Evolutionary conservation across 2,113 vertebrate species (phyloP).

Genomic region (Anseranas semipalmata): DNA sequence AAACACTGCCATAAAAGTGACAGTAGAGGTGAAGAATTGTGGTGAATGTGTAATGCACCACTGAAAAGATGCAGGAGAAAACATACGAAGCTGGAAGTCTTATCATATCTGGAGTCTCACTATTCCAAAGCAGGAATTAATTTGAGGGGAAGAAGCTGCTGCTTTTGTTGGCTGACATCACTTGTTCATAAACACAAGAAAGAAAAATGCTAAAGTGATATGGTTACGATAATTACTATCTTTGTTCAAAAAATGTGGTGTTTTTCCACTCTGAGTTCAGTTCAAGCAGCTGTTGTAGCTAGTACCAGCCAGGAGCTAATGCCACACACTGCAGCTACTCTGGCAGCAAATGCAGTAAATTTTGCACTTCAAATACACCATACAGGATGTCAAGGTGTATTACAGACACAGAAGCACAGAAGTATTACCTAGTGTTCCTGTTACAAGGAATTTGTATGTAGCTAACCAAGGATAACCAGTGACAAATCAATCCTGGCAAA

Average conservation of each 20-base stretch:
- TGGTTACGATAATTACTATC: slow-evolving; percentile 15
- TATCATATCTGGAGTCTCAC: not conserved
- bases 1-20: slow-evolving; percentile 49
- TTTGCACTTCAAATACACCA: not conserved
- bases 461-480: not conserved
- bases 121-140: not conserved
- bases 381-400: not conserved
- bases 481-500: not conserved
- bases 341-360: not conserved
- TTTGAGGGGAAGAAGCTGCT: slow-evolving; percentile 23
- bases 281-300: not conserved
- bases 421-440: not conserved
- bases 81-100: not conserved
- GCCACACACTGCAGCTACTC: not conserved
- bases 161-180: not conserved
- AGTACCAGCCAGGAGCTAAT: not conserved
- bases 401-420: not conserved
- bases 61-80: slow-evolving; percentile 37
- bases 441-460: not conserved
- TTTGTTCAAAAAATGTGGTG: not conserved
- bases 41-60: not conserved
- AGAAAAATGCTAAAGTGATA: not conserved
- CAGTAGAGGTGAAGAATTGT: slow-evolving; percentile 43
- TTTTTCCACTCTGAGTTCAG: not conserved
- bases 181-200: not conserved